Evolutionary conservation across 2,113 vertebrate genomes (phyloP).

Genomic region (Alces alces): DNA sequence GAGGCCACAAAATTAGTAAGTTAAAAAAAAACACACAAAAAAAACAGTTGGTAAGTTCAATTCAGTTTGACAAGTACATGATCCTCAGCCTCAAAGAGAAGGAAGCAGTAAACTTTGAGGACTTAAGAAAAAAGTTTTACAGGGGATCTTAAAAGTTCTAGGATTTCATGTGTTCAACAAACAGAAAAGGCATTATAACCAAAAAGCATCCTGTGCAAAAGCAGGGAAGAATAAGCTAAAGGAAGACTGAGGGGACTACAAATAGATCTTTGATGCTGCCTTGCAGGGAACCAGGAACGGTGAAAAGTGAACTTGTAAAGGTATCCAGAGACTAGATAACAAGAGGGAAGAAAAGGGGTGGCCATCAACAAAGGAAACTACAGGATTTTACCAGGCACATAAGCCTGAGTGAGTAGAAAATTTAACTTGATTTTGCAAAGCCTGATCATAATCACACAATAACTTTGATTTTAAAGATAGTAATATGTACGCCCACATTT

Average conservation of each 20-base stretch:
- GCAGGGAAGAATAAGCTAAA: background rate
- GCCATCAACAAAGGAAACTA: background rate
- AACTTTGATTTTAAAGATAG: constrained; percentile 63
- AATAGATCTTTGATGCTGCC: background rate
- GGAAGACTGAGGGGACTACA: background rate
- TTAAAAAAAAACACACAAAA: too few relatives aligned
- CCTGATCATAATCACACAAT: constrained; percentile 57
- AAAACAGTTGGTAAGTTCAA: background rate
- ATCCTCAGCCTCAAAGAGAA: background rate
- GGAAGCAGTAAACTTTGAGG: background rate
- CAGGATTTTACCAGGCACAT: background rate
- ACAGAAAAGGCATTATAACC: background rate
- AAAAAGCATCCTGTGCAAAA: background rate
- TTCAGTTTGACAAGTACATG: background rate
- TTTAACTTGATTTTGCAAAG: constrained; percentile 42
- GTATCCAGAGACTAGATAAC: background rate
- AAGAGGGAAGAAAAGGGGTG: background rate
- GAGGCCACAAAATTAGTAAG: background rate
- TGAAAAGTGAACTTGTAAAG: background rate
- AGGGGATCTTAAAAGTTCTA: background rate
- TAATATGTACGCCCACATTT: background rate
- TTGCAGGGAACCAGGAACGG: background rate
- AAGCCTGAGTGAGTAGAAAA: constrained; percentile 2
- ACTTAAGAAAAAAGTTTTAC: background rate
- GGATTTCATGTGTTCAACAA: background rate